Evolutionary conservation across 2,113 vertebrate species (phyloP).

Genomic region (Stigmatopora nigra): DNA sequence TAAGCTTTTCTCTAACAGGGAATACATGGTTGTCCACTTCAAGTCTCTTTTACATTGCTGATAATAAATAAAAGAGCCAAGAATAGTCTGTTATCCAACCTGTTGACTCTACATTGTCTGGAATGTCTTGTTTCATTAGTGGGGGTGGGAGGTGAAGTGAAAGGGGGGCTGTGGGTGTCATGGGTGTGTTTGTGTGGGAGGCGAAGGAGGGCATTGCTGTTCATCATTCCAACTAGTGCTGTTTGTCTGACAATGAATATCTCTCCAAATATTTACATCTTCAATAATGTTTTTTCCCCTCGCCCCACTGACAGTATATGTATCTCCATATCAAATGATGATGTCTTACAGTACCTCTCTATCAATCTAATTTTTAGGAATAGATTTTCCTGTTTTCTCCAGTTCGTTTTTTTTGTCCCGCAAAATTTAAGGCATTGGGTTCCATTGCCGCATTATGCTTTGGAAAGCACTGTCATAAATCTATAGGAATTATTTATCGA

Average conservation of each 20-base stretch:
- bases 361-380: neutral
- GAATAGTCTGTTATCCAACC: constrained; percentile 19
- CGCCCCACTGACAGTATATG: constrained; percentile 14
- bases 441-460: neutral
- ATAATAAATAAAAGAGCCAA: constrained; percentile 1
- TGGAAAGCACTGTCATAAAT: neutral
- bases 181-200: constrained; percentile 35
- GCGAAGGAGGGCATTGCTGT: constrained; percentile 39
- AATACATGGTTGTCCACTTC: too few relatives aligned
- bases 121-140: constrained; percentile 36
- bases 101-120: constrained; percentile 24
- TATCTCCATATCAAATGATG: neutral
- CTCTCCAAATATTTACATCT: constrained; percentile 92
- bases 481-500: neutral
- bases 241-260: constrained; percentile 71
- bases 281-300: constrained; percentile 84
- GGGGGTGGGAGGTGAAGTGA: constrained; percentile 26
- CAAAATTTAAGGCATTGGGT: too few relatives aligned
- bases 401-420: too few relatives aligned
- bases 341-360: neutral
- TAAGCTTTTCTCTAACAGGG: too few relatives aligned
- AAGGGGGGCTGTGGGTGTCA: constrained; percentile 29
- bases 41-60: neutral
- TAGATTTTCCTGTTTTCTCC: too few relatives aligned
- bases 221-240: constrained; percentile 57